Conservation (phyloP, 2,113 vertebrate species). For the Grammomys surdaster region DNA sequence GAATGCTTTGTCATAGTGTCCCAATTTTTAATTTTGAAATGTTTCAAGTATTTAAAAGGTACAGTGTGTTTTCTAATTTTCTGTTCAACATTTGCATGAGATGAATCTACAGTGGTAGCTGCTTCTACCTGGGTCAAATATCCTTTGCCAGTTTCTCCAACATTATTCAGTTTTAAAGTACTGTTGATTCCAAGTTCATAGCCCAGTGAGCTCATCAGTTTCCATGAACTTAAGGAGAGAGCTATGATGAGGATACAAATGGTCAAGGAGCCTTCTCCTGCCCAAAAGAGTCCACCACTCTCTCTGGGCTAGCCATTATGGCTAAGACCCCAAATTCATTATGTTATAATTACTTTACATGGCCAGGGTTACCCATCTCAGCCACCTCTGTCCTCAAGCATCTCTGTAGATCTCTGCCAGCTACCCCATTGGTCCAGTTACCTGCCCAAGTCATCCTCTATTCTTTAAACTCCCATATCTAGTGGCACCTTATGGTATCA, state of each 20-base stretch:
- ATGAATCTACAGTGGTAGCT: not conserved
- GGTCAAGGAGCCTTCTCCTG: not conserved
- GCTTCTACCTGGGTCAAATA: not conserved
- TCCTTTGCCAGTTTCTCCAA: not conserved
- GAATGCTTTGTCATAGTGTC: conserved; percentile 23
- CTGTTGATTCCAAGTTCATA: not conserved
- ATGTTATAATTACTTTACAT: not conserved
- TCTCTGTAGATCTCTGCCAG: not conserved
- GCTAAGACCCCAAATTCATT: not conserved
- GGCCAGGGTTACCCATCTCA: not conserved
- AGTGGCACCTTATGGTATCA: not conserved
- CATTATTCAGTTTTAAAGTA: not conserved
- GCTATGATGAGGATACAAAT: not conserved
- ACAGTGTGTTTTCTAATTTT: not conserved
- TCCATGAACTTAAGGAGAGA: not conserved
- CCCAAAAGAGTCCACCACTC: not conserved
- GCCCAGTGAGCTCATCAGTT: not conserved
- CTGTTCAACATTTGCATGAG: not conserved
- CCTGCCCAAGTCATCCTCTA: not conserved
- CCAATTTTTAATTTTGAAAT: conserved; percentile 48
- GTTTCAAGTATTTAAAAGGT: not conserved
- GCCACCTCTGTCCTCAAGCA: not conserved
- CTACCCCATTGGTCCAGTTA: no score
- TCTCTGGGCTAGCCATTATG: not conserved
- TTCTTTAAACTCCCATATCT: not conserved